Evolutionary conservation across 2,113 vertebrate species (phyloP).

Genomic region (Dendropsophus ebraccatus): DNA sequence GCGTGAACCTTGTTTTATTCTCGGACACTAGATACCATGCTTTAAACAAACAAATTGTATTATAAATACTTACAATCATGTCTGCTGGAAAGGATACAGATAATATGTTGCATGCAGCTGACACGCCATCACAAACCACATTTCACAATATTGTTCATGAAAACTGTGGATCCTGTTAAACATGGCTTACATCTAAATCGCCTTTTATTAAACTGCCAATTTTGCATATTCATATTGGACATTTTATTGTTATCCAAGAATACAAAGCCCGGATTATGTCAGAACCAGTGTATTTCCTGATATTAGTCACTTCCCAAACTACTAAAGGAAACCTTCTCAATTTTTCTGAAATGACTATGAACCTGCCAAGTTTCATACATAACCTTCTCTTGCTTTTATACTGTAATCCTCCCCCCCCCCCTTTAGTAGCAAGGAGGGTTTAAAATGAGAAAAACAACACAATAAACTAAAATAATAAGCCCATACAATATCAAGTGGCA

Average conservation of each 20-base stretch:
- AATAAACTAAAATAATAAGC: conserved; percentile 55
- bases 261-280: conserved; percentile 50
- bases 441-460: conserved; percentile 8
- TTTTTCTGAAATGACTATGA: conserved; percentile 40
- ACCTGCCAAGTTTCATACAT: conserved; percentile 47
- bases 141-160: neutral
- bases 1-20: no score
- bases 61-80: neutral
- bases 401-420: conserved; percentile 6
- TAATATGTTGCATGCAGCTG: no score
- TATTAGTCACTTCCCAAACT: conserved; percentile 20
- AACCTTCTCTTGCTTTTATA: conserved; percentile 42
- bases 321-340: conserved; percentile 28
- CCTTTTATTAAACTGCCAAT: conserved; percentile 28
- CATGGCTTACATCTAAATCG: conserved; percentile 10
- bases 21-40: no score
- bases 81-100: neutral
- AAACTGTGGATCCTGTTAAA: conserved; percentile 23
- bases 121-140: neutral
- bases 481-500: conserved; percentile 42
- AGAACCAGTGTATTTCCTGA: conserved; percentile 39
- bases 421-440: conserved; percentile 34
- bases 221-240: conserved; percentile 43
- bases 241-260: conserved; percentile 30
- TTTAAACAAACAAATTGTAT: no score